Evolutionary conservation across 2,888 invertebrate species (phyloP).

Genomic region (Epistrophella euchroma): DNA sequence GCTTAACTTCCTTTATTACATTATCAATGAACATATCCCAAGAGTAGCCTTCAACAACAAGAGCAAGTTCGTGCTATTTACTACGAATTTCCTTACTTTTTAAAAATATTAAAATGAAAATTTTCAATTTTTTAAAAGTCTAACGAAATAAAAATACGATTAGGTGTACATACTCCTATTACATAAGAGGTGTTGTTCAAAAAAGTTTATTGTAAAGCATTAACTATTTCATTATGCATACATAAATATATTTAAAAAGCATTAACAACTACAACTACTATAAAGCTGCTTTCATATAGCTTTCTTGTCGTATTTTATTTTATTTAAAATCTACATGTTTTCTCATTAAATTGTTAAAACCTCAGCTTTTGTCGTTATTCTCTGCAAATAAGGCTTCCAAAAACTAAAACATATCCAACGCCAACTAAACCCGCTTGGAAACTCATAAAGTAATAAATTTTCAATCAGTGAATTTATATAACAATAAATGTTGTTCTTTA

Average conservation of each 20-base stretch:
- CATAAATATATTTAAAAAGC: neutral
- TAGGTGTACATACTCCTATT: too few species aligned
- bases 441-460: neutral
- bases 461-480: neutral
- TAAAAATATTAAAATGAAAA: neutral
- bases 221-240: neutral
- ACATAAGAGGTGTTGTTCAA: neutral
- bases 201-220: neutral
- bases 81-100: too few species aligned
- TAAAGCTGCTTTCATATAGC: neutral
- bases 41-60: too few species aligned
- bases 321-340: slow-evolving; percentile 6
- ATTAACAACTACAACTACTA: neutral
- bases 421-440: slow-evolving; percentile 21
- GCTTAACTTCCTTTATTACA: too few species aligned
- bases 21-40: too few species aligned
- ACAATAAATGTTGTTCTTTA: slow-evolving; percentile 18
- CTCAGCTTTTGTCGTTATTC: slow-evolving; percentile 1
- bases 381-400: neutral
- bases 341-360: neutral
- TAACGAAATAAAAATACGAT: neutral
- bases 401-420: neutral
- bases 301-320: neutral
- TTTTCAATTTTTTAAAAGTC: neutral
- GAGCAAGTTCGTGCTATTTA: too few species aligned